Evolutionary conservation across 2,888 invertebrate species (phyloP), one percentile per base, ranked within the genome.

Genomic region (Spilosoma lubricipeda): DNA sequence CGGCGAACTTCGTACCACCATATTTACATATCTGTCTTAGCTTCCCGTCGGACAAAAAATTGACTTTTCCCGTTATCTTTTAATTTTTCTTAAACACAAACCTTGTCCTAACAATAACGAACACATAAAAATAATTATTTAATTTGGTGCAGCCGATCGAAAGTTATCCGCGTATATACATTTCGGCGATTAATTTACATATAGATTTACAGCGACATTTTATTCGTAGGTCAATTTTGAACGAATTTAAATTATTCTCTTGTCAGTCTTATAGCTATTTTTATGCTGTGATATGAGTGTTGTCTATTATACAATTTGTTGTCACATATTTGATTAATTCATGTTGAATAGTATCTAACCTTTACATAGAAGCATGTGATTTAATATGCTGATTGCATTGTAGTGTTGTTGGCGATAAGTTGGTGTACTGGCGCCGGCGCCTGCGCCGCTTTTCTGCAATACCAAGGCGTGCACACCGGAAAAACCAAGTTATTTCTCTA

Each of bases 321-420:
- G 80, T 80, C 77, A 77, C 78, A 75, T 52, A 72, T 82, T 87
- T 90, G 90, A 89, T 88, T 91, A 90, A 93, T 92, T 91, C 91
- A 91, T 89, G 90, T 84, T 75, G 73, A 77, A 67, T 73, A 70
- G 81, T 86, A 89, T 88, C 89, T 89, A 52, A 45, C 45, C 45
- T 87, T 86, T 86, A 87, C 82, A 81, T 76, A 88, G 88, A 89
- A 90, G 86, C 80, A 82, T 83, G 75, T 78, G 83, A 80, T 82
- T 87, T 85, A 88, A 89, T 91, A 91, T 90, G 90, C 89, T 87
- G 89, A 91, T 91, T 88, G 82, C 82, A 86, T 83, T 80, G 78
- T 71, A 71, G 76, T 77, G 76, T 77, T 74, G 79, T 77, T 68
- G 69, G 77, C 69, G 81, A 77, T 76, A 73, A 67, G 74, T 74